Conservation (phyloP, 2,797 vertebrate species). For the Buceros bicornis region DNA sequence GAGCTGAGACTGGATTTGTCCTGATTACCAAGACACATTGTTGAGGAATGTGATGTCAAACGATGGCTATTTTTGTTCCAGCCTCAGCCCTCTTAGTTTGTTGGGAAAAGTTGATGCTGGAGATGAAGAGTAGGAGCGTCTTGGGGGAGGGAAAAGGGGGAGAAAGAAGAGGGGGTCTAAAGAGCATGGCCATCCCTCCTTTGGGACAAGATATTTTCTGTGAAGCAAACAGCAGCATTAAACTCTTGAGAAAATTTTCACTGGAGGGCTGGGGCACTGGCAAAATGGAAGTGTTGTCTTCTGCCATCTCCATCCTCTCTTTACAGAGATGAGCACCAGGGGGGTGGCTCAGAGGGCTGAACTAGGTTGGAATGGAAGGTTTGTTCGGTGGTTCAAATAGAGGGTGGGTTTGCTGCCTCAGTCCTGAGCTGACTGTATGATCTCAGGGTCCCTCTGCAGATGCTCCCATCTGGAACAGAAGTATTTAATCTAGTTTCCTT, state of each 20-base stretch:
- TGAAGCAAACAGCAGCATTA: neutral
- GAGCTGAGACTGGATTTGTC: neutral
- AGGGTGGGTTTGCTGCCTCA: neutral
- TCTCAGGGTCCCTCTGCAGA: neutral
- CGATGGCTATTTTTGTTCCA: neutral
- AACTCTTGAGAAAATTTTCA: neutral
- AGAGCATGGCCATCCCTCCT: neutral
- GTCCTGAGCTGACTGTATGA: neutral
- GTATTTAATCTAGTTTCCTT: neutral
- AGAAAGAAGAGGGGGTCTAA: neutral
- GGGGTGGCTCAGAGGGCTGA: neutral
- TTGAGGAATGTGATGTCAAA: neutral
- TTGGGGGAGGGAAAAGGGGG: neutral
- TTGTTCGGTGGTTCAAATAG: neutral
- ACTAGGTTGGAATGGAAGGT: neutral
- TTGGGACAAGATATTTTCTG: neutral
- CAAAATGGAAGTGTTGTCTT: neutral
- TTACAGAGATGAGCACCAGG: neutral
- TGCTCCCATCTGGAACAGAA: neutral
- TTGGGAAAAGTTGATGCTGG: neutral
- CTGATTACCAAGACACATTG: neutral
- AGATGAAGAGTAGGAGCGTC: neutral
- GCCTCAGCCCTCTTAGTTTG: neutral
- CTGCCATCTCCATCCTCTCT: neutral
- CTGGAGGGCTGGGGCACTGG: neutral